These are phyloP conservation scores for Rachycentron canadum DNA, from an alignment of 2,797 vertebrate genomes.

Conservation along the genomic window DNA sequence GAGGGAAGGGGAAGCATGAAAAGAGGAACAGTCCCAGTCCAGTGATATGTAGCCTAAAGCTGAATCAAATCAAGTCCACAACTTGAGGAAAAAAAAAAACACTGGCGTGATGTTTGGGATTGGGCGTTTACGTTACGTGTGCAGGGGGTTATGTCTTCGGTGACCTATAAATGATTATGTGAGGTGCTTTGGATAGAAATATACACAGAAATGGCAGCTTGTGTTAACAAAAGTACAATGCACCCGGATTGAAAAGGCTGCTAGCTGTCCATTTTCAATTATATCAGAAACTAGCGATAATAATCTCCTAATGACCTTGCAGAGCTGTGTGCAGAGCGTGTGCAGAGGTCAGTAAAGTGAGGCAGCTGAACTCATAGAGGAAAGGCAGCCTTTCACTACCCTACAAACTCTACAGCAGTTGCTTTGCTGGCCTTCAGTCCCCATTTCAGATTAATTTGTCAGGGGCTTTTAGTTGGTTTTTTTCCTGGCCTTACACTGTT, in stretches of 20 bases:
- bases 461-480: constrained; percentile 63
- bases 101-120: background rate
- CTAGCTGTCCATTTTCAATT: constrained; percentile 5
- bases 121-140: background rate
- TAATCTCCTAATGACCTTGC: constrained; percentile 1
- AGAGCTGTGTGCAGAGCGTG: constrained; percentile 9
- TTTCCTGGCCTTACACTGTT: constrained; percentile 58
- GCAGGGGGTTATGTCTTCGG: background rate
- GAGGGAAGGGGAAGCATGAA: constrained; percentile 24
- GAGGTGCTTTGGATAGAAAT: background rate
- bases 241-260: background rate
- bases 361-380: constrained; percentile 16
- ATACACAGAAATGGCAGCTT: background rate
- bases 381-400: constrained; percentile 7
- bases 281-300: constrained; percentile 8
- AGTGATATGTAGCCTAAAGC: constrained; percentile 35
- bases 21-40: constrained; percentile 32
- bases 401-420: constrained; percentile 36
- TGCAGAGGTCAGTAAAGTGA: constrained; percentile 21
- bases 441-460: constrained; percentile 77
- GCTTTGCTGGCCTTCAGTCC: constrained; percentile 52
- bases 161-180: constrained; percentile 1
- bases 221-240: background rate
- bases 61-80: constrained; percentile 12
- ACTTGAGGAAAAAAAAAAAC: constrained; percentile 1